A percentile compares a stretch with the other conserved stretches of the same genome.
phyloP scores from a whole-genome alignment of 2,888 invertebrate species.

The Netelia virgata region DNA sequence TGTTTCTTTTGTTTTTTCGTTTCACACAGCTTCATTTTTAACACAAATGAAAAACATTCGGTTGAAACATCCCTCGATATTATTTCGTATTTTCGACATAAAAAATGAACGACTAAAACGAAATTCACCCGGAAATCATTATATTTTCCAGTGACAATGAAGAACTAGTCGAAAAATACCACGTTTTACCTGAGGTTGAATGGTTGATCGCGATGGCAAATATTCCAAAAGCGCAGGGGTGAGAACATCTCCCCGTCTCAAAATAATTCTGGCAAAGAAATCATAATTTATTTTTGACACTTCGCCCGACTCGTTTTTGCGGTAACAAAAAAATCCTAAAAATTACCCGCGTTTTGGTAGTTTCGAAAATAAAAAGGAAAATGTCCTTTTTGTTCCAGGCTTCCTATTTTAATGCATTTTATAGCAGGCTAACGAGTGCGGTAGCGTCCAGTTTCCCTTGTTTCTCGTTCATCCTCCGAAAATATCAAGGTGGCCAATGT shows the following conservation, averaged over 20 bases:
- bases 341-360: slow-evolving; percentile 33
- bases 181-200: too few relatives aligned
- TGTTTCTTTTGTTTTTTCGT: too few relatives aligned
- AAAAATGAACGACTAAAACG: neutral
- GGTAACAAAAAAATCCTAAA: slow-evolving; percentile 21
- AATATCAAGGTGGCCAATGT: slow-evolving; percentile 66
- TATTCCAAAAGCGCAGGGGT: too few relatives aligned
- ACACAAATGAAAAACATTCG: too few relatives aligned
- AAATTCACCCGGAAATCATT: neutral
- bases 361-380: slow-evolving; percentile 3
- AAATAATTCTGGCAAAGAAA: neutral
- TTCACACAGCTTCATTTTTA: too few relatives aligned
- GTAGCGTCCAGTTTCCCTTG: slow-evolving; percentile 65
- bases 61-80: too few relatives aligned
- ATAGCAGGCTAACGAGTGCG: slow-evolving; percentile 70
- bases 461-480: slow-evolving; percentile 76
- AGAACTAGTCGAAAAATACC: too few relatives aligned
- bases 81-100: too few relatives aligned
- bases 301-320: neutral
- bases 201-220: too few relatives aligned
- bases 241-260: neutral
- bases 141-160: neutral
- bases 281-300: neutral
- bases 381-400: slow-evolving; percentile 4
- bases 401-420: slow-evolving; percentile 76